These are phyloP conservation scores for Alviniconcha strummeri DNA, from an alignment of 2,888 invertebrate genomes.

Conservation along the genomic window DNA sequence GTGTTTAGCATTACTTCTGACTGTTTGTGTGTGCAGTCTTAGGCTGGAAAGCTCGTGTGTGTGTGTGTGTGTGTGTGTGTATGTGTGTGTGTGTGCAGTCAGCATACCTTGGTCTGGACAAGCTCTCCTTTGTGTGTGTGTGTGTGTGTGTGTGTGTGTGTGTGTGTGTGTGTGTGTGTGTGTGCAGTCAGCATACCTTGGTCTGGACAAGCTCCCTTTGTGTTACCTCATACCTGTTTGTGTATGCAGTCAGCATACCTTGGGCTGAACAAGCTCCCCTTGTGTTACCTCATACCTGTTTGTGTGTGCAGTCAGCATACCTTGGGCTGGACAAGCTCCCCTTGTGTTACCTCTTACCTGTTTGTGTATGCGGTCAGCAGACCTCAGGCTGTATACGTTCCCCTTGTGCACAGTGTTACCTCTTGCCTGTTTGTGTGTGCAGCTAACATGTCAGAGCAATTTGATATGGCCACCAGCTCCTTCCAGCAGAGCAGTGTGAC, in stretches of 20 bases:
- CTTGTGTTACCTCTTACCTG: no score
- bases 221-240: not conserved
- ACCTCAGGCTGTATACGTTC: no score
- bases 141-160: not conserved
- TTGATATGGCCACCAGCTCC: not conserved
- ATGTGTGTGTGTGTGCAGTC: not conserved
- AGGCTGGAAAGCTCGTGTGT: not conserved
- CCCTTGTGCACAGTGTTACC: not conserved
- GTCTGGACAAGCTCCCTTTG: not conserved
- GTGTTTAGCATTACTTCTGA: not conserved
- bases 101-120: not conserved
- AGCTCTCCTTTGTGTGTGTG: not conserved
- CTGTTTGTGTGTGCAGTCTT: not conserved
- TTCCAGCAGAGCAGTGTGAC: not conserved
- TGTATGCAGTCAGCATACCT: not conserved
- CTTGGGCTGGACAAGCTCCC: no score
- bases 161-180: not conserved
- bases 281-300: not conserved
- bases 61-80: not conserved
- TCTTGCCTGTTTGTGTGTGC: not conserved
- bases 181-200: not conserved
- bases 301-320: slow-evolving; percentile 1
- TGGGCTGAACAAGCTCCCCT: not conserved
- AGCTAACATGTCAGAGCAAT: not conserved
- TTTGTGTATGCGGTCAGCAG: no score